Evolutionary conservation across 2,113 vertebrate genomes (phyloP), one percentile per base, ranked within the genome.

Genomic region (Geococcyx californianus): DNA sequence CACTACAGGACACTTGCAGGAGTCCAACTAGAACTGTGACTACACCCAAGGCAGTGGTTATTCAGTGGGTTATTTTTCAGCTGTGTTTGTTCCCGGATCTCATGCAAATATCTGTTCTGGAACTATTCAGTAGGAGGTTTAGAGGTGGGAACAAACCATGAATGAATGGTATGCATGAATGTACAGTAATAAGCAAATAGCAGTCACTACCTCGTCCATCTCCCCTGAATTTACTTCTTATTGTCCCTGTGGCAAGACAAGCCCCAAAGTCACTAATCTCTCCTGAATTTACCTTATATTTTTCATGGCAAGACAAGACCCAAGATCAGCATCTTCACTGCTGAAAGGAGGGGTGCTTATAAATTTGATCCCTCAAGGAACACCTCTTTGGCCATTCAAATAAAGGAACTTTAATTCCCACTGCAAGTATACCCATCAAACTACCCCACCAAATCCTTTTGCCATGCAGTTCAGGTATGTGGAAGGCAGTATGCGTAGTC

Each of bases 21-120:
- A n/a, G 19, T 70, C 73, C 42, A 40, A 45, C 55, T 49, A 74
- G 64, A 93, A 64, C 44, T 78, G 42, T 55, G 84, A 78, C 73
- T 91, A 12, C 47, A 89, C 31, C 63, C 64, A 3, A 0, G 47
- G 84, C 84, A 84, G 91, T 16, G 78, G 84, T 81, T 81, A 45
- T 26, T 74, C 73, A 34, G 51, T 14, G 49, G 7, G 20, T 7
- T 75, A 12, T 72, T 86, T 70, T 93, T 77, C 8, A 78, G 90
- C 95, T 90, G 70, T 72, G 78, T 12, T 93, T 74, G 66, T 84
- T 91, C 81, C 70, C 87, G 73, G 82, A 16, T 68, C 70, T 93
- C 94, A 87, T 14, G 78, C 96, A 93, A 95, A 96, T 84, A 94
- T 87, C 96, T 87, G 87, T 79, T 84, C 90, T 93, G 94, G 90